Conservation (phyloP, 1,140 invertebrate genomes). For the Drosophila eugracilis region DNA sequence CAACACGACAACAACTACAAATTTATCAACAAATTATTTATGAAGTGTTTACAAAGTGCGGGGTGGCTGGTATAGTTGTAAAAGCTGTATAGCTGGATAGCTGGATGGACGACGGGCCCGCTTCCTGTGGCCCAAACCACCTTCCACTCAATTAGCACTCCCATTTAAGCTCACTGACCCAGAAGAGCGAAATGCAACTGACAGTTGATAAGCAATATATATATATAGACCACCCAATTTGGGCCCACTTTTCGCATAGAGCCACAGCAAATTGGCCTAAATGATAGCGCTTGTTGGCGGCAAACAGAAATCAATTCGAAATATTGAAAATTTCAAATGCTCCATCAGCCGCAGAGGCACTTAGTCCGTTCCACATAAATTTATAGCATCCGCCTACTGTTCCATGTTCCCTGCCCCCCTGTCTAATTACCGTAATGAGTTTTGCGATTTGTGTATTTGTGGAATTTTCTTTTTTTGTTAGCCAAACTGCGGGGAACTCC, state of each 20-base stretch:
- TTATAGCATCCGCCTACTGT: slow-evolving; percentile 23
- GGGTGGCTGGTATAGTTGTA: slow-evolving; percentile 21
- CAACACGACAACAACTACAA: slow-evolving; percentile 43
- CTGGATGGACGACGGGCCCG: background rate
- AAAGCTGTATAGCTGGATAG: background rate
- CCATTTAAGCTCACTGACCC: slow-evolving; percentile 56
- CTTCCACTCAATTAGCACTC: slow-evolving; percentile 51
- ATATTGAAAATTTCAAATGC: slow-evolving; percentile 61
- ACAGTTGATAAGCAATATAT: slow-evolving; percentile 55
- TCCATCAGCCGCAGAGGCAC: slow-evolving; percentile 40
- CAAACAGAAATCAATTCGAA: slow-evolving; percentile 60
- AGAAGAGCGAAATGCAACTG: slow-evolving; percentile 52
- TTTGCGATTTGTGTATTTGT: slow-evolving; percentile 66
- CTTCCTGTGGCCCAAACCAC: slow-evolving; percentile 27
- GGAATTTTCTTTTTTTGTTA: slow-evolving; percentile 37
- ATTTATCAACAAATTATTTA: slow-evolving; percentile 65
- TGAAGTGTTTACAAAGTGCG: slow-evolving; percentile 58
- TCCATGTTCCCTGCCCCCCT: background rate
- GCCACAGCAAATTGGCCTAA: slow-evolving; percentile 61
- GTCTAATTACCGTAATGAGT: slow-evolving; percentile 79
- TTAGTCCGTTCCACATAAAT: slow-evolving; percentile 50
- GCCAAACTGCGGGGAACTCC: slow-evolving; percentile 27
- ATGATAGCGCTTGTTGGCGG: slow-evolving; percentile 45
- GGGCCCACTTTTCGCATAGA: background rate
- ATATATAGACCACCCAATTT: background rate